Evolutionary conservation across 2,888 invertebrate species (phyloP).

Genomic region (Erpobdella octoculata): DNA sequence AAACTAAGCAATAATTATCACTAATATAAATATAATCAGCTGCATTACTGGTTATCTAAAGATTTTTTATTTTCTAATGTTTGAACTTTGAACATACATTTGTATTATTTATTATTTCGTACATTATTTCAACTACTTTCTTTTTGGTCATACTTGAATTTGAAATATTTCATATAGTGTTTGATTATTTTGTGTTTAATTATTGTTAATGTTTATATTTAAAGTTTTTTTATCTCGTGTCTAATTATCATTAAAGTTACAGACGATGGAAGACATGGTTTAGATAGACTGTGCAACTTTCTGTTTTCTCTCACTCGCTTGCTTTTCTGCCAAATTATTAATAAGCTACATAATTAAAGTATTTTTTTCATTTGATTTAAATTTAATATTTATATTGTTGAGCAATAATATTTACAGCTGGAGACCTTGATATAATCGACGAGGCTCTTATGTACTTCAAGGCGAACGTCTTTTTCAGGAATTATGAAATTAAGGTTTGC

Average conservation of each 20-base stretch:
- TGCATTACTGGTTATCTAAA: too few species aligned
- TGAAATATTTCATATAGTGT: not conserved
- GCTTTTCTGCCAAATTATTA: not conserved
- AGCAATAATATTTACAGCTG: constrained; percentile 49
- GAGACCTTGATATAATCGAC: constrained; percentile 83
- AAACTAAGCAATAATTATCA: too few species aligned
- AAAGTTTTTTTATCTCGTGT: too few species aligned
- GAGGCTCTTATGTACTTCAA: constrained; percentile 94
- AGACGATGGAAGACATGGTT: too few species aligned
- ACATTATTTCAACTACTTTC: too few species aligned
- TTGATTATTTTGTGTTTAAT: not conserved
- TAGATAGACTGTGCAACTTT: too few species aligned
- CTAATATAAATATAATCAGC: too few species aligned
- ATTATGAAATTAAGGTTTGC: constrained; percentile 88
- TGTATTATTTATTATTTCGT: too few species aligned
- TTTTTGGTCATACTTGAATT: not conserved
- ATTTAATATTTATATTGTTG: not conserved
- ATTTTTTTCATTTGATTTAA: not conserved
- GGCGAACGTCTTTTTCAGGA: constrained; percentile 96
- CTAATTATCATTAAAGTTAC: too few species aligned
- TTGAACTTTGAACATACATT: too few species aligned
- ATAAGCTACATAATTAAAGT: not conserved
- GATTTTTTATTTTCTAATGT: too few species aligned
- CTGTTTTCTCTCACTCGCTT: not conserved
- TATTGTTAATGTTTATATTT: too few species aligned